Evolutionary conservation across 2,888 invertebrate species (phyloP), one percentile per base, ranked within the genome.

Genomic region (Drosophila mulleri): DNA sequence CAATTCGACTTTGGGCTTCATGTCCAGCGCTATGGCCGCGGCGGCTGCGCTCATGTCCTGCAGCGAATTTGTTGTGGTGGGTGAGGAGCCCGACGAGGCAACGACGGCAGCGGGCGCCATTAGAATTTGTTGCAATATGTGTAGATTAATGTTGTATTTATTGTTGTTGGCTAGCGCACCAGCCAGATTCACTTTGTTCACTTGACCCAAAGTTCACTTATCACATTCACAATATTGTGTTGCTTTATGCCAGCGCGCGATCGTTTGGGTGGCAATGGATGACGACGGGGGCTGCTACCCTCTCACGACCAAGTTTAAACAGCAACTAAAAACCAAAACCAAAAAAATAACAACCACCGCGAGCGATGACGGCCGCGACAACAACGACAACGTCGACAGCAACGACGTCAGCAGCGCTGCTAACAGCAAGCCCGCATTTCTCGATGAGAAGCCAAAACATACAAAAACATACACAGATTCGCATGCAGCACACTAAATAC

Each of bases 271-370:
- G 73, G 68, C 60, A 60, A 62, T 23, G 65, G 56, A 45, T 57
- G 44, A 71, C 72, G 56, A 80, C 74, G 69, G 82, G 78, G 87
- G 82, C 78, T 71, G 72, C 91, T 92, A 91, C 92, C 91, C 91
- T 91, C 92, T 92, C 91, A 92, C 92, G 89, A 91, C 92, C 91
- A 91, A 91, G 92, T 92, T 92, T 91, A 91, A 90, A 91, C 91
- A 86, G 88, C 89, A 85, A 91, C 91, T 91, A 91, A 91, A 91
- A 90, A 88, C 90, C 88, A 88, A 87, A 79, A 88, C 78, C 90
- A 87, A 90, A 82, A 78, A 85, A 85, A 87, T 89, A 89, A 89
- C 85, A 91, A 85, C 90, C 89, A 92, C 89, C 88, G 83, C 87
- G 82, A 75, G 66, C 64, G 56, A 57, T 68, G 70, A 73, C 89